Percentiles rank a stretch among this genome's conserved stretches.
phyloP scores from a whole-genome alignment of 2,797 vertebrate species.

The Silurus lanzhouensis region DNA sequence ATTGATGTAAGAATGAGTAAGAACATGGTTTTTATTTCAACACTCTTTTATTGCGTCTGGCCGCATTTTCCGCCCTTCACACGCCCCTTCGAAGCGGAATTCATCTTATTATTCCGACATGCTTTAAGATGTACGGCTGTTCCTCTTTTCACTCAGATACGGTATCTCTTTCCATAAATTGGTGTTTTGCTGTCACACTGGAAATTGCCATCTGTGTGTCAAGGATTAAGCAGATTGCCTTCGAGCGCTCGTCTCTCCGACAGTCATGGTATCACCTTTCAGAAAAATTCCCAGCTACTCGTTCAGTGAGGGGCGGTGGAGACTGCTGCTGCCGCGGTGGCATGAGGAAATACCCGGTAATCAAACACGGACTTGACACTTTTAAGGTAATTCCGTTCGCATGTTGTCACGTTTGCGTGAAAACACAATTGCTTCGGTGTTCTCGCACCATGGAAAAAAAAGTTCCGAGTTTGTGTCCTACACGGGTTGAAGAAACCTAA shows the following conservation, averaged over 20 bases:
- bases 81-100: neutral
- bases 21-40: neutral
- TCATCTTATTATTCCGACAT: slow-evolving; percentile 16
- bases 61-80: neutral
- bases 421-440: neutral
- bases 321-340: slow-evolving; percentile 10
- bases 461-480: neutral
- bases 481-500: neutral
- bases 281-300: slow-evolving; percentile 39
- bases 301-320: slow-evolving; percentile 31
- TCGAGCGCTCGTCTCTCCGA: slow-evolving; percentile 23
- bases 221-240: slow-evolving; percentile 46
- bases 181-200: slow-evolving; percentile 34
- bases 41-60: neutral
- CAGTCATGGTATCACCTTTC: slow-evolving; percentile 40
- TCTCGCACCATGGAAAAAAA: neutral
- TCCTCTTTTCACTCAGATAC: slow-evolving; percentile 16
- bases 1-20: too few relatives aligned
- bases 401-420: slow-evolving; percentile 12
- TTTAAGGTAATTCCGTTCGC: neutral
- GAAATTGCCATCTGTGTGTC: slow-evolving; percentile 44
- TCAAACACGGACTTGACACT: slow-evolving; percentile 33
- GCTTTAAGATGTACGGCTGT: neutral
- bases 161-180: slow-evolving; percentile 25
- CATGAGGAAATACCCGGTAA: slow-evolving; percentile 39